These are phyloP conservation scores for Ophiothrix spiculata DNA, from an alignment of 35 echinoderm and acorn worm species.

Conservation along the genomic window DNA sequence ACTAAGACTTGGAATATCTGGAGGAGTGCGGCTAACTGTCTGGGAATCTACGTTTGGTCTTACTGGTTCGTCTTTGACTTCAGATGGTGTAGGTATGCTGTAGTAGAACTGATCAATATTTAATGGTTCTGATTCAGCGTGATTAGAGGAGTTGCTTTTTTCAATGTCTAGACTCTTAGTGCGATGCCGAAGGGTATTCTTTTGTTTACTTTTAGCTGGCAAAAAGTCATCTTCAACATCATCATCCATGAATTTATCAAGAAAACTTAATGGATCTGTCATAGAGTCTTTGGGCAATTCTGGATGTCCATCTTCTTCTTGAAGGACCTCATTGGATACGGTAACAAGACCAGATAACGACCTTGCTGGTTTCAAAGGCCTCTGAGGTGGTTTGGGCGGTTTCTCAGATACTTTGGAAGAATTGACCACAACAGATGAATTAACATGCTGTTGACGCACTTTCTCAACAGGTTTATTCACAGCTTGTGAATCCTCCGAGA, in stretches of 20 bases:
- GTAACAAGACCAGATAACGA: conserved; percentile 38
- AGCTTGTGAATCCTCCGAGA: not conserved
- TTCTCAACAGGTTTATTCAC: conserved; percentile 37
- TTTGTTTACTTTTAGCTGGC: not conserved
- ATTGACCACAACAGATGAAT: not conserved
- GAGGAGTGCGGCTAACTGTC: conserved; percentile 15
- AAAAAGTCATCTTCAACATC: conserved; percentile 32
- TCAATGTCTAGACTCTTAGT: conserved; percentile 40
- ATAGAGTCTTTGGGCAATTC: conserved; percentile 50
- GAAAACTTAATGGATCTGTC: conserved; percentile 63
- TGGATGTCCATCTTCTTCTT: conserved; percentile 38
- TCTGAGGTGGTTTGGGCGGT: not conserved
- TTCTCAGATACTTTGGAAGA: not conserved
- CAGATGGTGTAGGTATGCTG: conserved; percentile 82
- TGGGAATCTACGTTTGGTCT: not conserved
- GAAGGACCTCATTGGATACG: conserved; percentile 38
- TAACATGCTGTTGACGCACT: conserved; percentile 27
- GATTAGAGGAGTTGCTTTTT: not conserved
- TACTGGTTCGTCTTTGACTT: conserved; percentile 75
- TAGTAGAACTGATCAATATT: conserved; percentile 79
- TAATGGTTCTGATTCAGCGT: conserved; percentile 24
- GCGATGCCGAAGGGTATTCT: conserved; percentile 20
- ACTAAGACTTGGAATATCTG: conserved; percentile 28
- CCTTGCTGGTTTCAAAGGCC: conserved; percentile 5
- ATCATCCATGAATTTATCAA: conserved; percentile 53